Evolutionary conservation across 2,113 vertebrate genomes (phyloP), one percentile per base, ranked within the genome.

Genomic region (Zapus hudsonius): DNA sequence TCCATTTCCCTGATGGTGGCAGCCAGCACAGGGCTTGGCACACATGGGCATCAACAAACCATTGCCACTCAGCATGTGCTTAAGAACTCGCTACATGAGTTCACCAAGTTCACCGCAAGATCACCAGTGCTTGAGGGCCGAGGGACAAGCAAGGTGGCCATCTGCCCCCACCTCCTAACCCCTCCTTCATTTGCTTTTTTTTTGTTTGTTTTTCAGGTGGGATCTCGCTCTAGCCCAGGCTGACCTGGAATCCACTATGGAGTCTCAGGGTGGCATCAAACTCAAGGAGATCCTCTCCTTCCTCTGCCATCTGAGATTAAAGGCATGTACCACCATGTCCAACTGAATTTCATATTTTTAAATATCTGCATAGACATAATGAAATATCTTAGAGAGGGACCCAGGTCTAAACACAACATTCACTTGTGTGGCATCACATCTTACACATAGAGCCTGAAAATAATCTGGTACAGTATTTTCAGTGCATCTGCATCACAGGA

Each of bases 1-100:
- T 87, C 85, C 10, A 73, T 78, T 79, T 90, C 83, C 72, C 36
- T 22, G 12, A 84, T 3, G 42, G 91, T 3, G 42, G 91, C 61
- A 72, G 29, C 52, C 75, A 44, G 74, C 42, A 59, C 8, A 36
- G 59, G 69, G 47, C 16, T 67, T 57, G 38, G 87, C 69, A 74
- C 8, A 31, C 0, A 2, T 2, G 55, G 16, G 59, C 23, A 55
- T n/a, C 59, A 5, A 22, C 10, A 40, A 29, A 17, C 38, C 61
- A 33, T 10, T n/a, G 19, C 23, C 64, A 74, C 36, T 29, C 44
- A 6, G n/a, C 0, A 4, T 1, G 3, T 7, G 55, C 40, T 0
- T 5, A 36, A 73, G 33, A 47, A 83, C 69, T 91, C 52, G 57
- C 47, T 52, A 44, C 22, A 22, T 19, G 33, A 91, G 36, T 47